Evolutionary conservation across 2,797 vertebrate genomes (phyloP), one percentile per base, ranked within the genome.

Genomic region (Coendou prehensilis): DNA sequence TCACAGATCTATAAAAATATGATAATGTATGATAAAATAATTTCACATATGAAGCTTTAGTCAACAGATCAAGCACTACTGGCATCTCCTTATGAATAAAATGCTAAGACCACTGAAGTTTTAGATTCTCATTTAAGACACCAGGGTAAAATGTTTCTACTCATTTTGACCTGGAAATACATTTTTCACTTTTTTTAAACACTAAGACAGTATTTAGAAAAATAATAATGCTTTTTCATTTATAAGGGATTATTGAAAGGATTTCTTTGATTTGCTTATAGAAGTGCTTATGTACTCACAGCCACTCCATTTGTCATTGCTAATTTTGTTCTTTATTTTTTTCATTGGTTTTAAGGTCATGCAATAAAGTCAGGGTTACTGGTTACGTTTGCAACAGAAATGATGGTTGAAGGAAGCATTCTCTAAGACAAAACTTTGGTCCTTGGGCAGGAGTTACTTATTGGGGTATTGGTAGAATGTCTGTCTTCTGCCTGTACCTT

Each of bases 21-120:
- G 93, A 93, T 91, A 80, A 96, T 81, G 94, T 97, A 69, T 33
- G 90, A 93, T 93, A 94, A 98, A 98, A 83, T 0, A 9, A 96
- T 95, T 97, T 97, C 61, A 91, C 89, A 94, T 93, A 80, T 86
- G 93, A 93, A 96, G 92, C 45, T 93, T 93, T 89, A 95, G n/a
- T 37, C 71, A 96, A 96, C 37, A 90, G 69, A 57, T 54, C 26
- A 91, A 95, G 93, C 91, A 97, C 79, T 95, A 71, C 67, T n/a
- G 89, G 81, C 7, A 89, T 93, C 15, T 90, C 30, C n/a, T 94
- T 90, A 83, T 67, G 67, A 96, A 85, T 87, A 94, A 97, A 95
- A 92, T 84, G 23, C 82, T 84, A 94, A 81, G 63, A 37, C 18
- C 10, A 18, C 67, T 83, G 78, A 69, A 37, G 20, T 17, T 89